Conservation (phyloP, 64 coral and sea anemone genomes). For the Stichodactyla helianthus region DNA sequence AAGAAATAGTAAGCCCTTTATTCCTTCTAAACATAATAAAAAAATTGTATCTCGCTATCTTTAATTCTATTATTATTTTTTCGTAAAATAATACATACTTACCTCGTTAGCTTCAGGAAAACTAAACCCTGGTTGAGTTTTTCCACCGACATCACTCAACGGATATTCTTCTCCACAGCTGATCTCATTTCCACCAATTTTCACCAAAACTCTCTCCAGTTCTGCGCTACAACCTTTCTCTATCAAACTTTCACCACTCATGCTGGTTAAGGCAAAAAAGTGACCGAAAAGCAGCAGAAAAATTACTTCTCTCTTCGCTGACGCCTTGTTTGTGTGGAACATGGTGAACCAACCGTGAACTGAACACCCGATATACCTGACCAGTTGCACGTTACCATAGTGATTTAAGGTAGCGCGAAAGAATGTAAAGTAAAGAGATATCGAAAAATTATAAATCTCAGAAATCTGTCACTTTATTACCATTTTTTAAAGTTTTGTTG, state of each 20-base stretch:
- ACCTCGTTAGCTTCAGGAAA: background rate
- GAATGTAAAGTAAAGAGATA: no score
- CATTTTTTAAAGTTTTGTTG: no score
- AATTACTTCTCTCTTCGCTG: background rate
- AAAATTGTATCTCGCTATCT: background rate
- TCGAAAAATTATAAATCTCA: no score
- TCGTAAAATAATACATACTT: background rate
- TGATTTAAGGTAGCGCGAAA: background rate
- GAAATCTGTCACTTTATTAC: no score
- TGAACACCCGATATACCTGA: background rate
- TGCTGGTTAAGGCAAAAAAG: background rate
- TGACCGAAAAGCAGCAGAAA: background rate
- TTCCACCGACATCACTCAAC: background rate
- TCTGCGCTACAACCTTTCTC: background rate
- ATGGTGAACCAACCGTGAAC: background rate
- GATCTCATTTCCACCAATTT: background rate
- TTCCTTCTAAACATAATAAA: background rate
- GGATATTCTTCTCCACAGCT: background rate
- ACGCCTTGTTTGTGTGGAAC: background rate
- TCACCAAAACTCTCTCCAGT: background rate
- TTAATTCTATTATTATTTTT: background rate
- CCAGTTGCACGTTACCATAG: background rate
- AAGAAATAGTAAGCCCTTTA: background rate
- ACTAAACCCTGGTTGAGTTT: background rate
- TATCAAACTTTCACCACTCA: background rate